Base-by-base conservation (phyloP, 2,888 invertebrate genomes). In the Rhingia rostrata region DNA sequence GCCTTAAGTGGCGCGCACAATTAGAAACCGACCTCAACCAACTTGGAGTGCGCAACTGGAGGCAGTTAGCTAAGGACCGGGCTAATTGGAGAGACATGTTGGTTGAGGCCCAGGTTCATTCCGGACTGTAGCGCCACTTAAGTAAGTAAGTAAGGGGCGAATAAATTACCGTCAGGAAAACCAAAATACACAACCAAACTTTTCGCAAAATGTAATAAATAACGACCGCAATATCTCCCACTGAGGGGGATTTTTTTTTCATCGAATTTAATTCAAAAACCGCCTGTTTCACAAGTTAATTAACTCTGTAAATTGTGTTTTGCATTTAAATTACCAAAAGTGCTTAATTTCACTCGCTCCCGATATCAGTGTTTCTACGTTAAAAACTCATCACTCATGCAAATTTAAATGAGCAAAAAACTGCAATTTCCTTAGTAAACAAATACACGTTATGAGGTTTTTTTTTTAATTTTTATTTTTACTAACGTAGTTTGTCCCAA, bases 191-290 rank as follows among this genome's bases (percentile, higher is more conserved):
- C 1, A 22, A 22, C 22, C 1, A 22, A 22, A 22, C 22, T 22
- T 22, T 22, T 22, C n/a, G 32, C 69, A 35, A 70, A 49, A 70
- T 70, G 53, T 35, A 72, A 72, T 72, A 61, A 72, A 61, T 70
- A 60, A 10, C 39, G 14, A n/a, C 51, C 12, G 6, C 12, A 32
- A 53, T 14, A 33, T 45, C 14, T 22, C 2, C 22, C 35, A 22
- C 9, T 47, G 67, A 56, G 33, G 47, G 30, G 12, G 0, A 12
- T 7, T 30, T 56, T 53, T 54, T 54, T 43, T 32, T 6, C 14
- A 45, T 51, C 4, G 12, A 53, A 35, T 61, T 47, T 6, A 22
- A 22, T 4, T 35, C 5, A 6, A 12, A 54, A 54, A 43, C 41
- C 12, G 33, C 53, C 43, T 32, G 41, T 43, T 43, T 35, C 0